Conservation (phyloP, 23 tunicate genomes). For the Trididemnum nubilum region DNA sequence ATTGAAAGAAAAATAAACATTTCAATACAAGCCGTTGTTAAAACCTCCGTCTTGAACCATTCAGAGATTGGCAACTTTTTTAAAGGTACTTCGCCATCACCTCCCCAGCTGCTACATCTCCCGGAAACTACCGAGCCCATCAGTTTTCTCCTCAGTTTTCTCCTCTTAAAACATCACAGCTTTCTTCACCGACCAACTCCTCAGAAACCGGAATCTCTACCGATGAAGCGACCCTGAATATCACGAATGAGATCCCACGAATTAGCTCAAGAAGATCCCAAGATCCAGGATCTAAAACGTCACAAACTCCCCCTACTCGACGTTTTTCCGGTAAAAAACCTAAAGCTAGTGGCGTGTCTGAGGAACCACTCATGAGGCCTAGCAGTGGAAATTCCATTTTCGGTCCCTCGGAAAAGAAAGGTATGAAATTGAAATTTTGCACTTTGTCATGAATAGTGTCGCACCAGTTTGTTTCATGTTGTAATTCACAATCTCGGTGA, state of each 20-base stretch:
- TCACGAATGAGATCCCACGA: slow-evolving; percentile 11
- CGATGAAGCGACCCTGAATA: slow-evolving; percentile 42
- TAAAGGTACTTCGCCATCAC: slow-evolving; percentile 80
- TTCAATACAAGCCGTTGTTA: no score
- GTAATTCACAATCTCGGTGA: no score
- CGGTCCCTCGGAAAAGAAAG: slow-evolving; percentile 29
- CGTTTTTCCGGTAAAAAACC: not conserved
- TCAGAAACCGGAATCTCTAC: slow-evolving; percentile 40
- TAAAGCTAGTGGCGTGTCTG: slow-evolving; percentile 34
- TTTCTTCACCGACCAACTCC: slow-evolving; percentile 35
- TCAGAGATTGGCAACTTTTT: no score
- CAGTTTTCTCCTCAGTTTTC: slow-evolving; percentile 5
- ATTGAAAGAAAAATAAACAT: no score
- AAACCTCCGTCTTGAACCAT: no score
- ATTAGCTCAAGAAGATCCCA: not conserved
- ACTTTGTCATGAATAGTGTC: no score
- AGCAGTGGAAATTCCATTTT: slow-evolving; percentile 31
- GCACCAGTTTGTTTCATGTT: no score
- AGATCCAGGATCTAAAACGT: not conserved
- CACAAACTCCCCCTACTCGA: not conserved
- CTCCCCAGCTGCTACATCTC: slow-evolving; percentile 59
- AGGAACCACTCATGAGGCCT: slow-evolving; percentile 49
- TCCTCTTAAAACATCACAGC: not conserved
- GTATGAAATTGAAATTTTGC: not conserved
- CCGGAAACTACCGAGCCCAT: not conserved